Conservation (phyloP, 2,113 vertebrate genomes). For the Paramisgurnus dabryanus region DNA sequence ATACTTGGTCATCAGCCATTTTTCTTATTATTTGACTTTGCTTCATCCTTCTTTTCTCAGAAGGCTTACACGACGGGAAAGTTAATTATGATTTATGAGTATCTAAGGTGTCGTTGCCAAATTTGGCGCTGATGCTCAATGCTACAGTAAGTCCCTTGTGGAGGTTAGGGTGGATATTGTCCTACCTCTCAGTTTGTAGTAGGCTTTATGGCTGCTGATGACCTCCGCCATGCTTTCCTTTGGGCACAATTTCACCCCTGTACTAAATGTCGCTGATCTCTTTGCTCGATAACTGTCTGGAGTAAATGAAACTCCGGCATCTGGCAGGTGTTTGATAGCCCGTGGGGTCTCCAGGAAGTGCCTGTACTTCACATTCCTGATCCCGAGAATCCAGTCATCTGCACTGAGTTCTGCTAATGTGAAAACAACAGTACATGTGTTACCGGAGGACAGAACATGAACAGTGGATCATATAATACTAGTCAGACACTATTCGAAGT, state of each 20-base stretch:
- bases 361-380: conserved; percentile 76
- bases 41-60: conserved; percentile 34
- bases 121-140: conserved; percentile 27
- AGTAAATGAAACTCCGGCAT: conserved; percentile 73
- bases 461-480: conserved; percentile 6
- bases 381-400: conserved; percentile 69
- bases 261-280: conserved; percentile 80
- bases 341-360: conserved; percentile 75
- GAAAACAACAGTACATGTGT: conserved; percentile 26
- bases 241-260: conserved; percentile 87
- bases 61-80: conserved; percentile 44
- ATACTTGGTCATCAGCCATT: conserved; percentile 16
- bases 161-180: background rate
- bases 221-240: conserved; percentile 87
- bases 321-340: conserved; percentile 68
- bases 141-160: background rate
- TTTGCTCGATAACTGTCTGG: conserved; percentile 77
- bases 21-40: conserved; percentile 14
- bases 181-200: conserved; percentile 91
- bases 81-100: conserved; percentile 46
- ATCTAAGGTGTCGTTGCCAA: conserved; percentile 27
- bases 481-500: conserved; percentile 24
- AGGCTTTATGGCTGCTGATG: conserved; percentile 85
- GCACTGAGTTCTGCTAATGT: conserved; percentile 73
- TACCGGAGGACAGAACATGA: background rate